These are phyloP conservation scores for Calidris pygmaea DNA, from an alignment of 2,113 vertebrate genomes.

Conservation along the genomic window DNA sequence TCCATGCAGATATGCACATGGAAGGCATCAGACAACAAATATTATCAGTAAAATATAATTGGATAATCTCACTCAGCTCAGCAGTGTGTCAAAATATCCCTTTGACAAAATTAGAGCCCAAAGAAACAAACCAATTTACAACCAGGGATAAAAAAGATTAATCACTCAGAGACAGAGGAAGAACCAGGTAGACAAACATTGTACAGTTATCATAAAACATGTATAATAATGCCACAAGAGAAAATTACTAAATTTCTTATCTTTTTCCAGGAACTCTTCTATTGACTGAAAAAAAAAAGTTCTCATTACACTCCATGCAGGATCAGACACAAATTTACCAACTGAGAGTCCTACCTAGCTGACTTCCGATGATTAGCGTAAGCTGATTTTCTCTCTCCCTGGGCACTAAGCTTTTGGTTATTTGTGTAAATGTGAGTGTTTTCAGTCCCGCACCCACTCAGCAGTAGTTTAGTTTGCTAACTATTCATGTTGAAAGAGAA, in stretches of 20 bases:
- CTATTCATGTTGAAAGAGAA: neutral
- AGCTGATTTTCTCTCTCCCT: conserved; percentile 18
- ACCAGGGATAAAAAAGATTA: conserved; percentile 36
- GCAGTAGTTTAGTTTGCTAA: neutral
- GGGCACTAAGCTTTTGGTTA: neutral
- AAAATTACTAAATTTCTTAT: conserved; percentile 51
- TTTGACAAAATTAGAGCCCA: conserved; percentile 49
- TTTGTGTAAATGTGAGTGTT: neutral
- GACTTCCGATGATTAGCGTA: neutral
- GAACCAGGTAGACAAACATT: neutral
- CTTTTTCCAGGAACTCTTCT: conserved; percentile 9
- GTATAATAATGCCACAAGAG: conserved; percentile 35
- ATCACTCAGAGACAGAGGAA: conserved; percentile 34
- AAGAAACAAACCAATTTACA: conserved; percentile 58
- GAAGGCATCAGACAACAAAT: neutral
- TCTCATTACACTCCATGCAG: neutral
- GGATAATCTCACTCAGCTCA: conserved; percentile 41
- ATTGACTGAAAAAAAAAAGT: conserved; percentile 9
- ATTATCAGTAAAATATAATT: neutral
- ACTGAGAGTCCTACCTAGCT: neutral
- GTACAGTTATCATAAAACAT: conserved; percentile 44
- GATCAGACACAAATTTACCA: neutral
- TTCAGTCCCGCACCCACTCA: neutral
- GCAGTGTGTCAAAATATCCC: conserved; percentile 22
- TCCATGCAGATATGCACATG: neutral